Percentiles rank a stretch among this genome's conserved stretches.
phyloP scores from a whole-genome alignment of 2,797 vertebrate genomes.

The Anguilla marmorata region DNA sequence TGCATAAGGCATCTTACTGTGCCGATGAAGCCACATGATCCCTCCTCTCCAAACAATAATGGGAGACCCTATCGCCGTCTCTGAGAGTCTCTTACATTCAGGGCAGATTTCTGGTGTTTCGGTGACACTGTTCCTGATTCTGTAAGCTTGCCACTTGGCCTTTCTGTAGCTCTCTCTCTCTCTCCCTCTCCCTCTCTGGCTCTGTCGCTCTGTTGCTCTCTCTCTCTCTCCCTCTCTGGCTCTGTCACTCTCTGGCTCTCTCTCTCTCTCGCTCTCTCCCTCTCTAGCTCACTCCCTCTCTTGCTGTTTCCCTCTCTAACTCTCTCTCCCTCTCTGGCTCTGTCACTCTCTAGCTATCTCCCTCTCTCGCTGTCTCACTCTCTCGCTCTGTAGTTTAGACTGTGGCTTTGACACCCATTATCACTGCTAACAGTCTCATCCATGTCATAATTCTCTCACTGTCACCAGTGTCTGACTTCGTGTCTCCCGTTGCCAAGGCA shows the following conservation, averaged over 20 bases:
- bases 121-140: neutral
- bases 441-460: slow-evolving; percentile 16
- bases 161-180: neutral
- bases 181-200: slow-evolving; percentile 2
- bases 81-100: neutral
- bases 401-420: neutral
- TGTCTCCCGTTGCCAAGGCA: slow-evolving; percentile 27
- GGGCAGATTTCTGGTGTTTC: neutral
- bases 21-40: neutral
- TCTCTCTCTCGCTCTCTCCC: neutral
- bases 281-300: neutral
- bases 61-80: neutral
- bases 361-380: neutral
- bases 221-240: neutral
- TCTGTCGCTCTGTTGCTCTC: neutral
- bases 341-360: neutral
- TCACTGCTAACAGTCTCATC: neutral
- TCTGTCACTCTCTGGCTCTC: neutral
- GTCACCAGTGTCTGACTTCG: slow-evolving; percentile 7
- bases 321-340: neutral
- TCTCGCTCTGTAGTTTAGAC: neutral
- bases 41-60: neutral
- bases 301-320: neutral
- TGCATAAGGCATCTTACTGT: neutral
- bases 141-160: neutral